Conservation (phyloP, 2,797 vertebrate species). For the Chaenodraco wilsoni region DNA sequence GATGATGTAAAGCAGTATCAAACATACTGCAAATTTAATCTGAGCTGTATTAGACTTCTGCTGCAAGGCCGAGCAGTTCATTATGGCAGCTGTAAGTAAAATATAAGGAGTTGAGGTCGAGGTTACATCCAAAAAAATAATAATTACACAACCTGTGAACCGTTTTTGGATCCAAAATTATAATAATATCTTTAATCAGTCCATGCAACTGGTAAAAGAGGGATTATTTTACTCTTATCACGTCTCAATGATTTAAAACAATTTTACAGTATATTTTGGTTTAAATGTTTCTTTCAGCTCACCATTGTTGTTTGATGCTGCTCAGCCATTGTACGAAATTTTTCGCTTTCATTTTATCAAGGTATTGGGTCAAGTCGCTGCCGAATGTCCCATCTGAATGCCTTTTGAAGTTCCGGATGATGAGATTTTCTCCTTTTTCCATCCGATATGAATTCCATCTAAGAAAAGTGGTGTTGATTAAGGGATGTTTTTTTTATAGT, state of each 20-base stretch:
- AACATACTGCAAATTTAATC: not conserved
- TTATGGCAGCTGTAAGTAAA: constrained; percentile 56
- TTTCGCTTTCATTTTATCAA: constrained; percentile 86
- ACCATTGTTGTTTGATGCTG: constrained; percentile 74
- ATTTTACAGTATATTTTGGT: not conserved
- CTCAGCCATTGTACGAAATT: constrained; percentile 88
- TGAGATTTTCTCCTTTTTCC: constrained; percentile 47
- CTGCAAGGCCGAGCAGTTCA: constrained; percentile 24
- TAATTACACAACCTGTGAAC: not conserved
- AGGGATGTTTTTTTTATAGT: rapidly evolving
- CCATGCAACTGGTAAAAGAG: not conserved
- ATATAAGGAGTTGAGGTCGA: not conserved
- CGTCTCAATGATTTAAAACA: not conserved
- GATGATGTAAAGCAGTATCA: constrained; percentile 19
- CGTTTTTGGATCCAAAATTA: not conserved
- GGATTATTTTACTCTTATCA: not conserved
- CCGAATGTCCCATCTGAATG: constrained; percentile 87
- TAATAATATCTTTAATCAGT: not conserved
- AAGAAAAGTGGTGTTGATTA: constrained; percentile 3
- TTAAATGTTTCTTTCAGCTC: constrained; percentile 23
- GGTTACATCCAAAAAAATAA: not conserved
- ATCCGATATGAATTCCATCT: constrained; percentile 69
- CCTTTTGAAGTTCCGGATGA: constrained; percentile 69
- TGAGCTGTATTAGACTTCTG: constrained; percentile 22
- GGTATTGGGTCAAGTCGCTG: constrained; percentile 80